Base-by-base conservation (phyloP, 2,113 vertebrate genomes). In the Nothobranchius kuhntae region DNA sequence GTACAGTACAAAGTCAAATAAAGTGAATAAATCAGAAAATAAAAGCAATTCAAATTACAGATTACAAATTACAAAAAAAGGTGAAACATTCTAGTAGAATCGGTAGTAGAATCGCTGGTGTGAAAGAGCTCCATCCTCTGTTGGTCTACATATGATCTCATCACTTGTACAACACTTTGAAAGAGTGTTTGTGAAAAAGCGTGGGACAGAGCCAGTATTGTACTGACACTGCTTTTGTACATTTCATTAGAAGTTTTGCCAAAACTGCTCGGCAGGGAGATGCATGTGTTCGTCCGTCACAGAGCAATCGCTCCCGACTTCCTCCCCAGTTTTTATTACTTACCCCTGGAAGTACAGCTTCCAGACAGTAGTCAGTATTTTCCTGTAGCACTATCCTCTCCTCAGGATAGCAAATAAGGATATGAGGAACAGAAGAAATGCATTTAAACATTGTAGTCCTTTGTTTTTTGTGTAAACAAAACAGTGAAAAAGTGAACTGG, bases 171-270 rank as follows among this genome's bases (percentile, higher is more conserved):
- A 45, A 79, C 61, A 68, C 75, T 65, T 80, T 17, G n/a, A 71
- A 64, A 80, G 71, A 53, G 60, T 61, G 74, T 77, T 30, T 82
- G 77, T 84, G 63, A 21, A 62, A 62, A 79, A 70, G 53, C 13
- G 58, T 47, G 67, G 53, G 69, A 89, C 87, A 89, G 86, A 88
- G 83, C 63, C 55, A 56, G 62, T 71, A 79, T 88, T 91, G 87
- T 91, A 51, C 61, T 58, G 47, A 53, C 50, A 53, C 63, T 68
- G 65, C 80, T 55, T 51, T 80, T 80, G 72, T 84, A 85, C 68
- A 71, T 66, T 42, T 75, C 30, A 30, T 65, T 76, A 75, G 71
- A 80, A 78, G 73, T 73, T 53, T 68, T 78, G 75, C 78, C 77
- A 86, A 81, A 80, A 64, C 71, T 75, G 65, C 66, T 62, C 38